Percentiles rank a stretch among this genome's conserved stretches.
These are phyloP conservation scores for Osmoderma eremita DNA, from an alignment of 2,888 invertebrate genomes.

Conservation along the genomic window DNA sequence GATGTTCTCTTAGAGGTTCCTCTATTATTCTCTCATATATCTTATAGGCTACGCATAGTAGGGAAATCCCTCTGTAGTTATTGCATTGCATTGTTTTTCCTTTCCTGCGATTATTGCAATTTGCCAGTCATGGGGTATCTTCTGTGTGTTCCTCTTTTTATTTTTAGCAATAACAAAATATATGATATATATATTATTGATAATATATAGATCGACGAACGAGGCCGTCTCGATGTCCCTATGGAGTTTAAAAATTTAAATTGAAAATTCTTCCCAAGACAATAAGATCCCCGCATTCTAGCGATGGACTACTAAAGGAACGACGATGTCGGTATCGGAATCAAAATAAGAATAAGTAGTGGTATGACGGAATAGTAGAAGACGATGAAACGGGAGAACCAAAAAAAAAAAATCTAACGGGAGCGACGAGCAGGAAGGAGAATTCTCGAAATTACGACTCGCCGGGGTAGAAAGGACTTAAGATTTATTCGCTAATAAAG, in stretches of 20 bases:
- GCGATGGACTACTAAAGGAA: too few relatives aligned
- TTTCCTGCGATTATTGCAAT: too few relatives aligned
- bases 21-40: too few relatives aligned
- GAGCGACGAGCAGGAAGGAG: constrained; percentile 13
- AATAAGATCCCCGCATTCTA: constrained; percentile 7
- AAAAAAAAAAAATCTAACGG: constrained; percentile 32
- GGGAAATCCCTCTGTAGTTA: too few relatives aligned
- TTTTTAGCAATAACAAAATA: too few relatives aligned
- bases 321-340: neutral
- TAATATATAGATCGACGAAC: constrained; percentile 24
- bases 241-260: constrained; percentile 34
- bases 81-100: too few relatives aligned
- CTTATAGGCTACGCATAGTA: too few relatives aligned
- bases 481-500: constrained; percentile 59
- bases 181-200: neutral
- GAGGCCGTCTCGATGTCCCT: neutral
- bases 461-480: constrained; percentile 48
- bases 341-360: constrained; percentile 20
- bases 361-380: neutral
- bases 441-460: constrained; percentile 45
- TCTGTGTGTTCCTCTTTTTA: neutral
- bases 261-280: constrained; percentile 41
- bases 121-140: too few relatives aligned
- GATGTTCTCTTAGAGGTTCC: too few relatives aligned
- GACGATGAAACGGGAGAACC: neutral